phyloP scores from a whole-genome alignment of 37 sponge, comb jelly and placozoan species.

The Dysidea cf. avara region DNA sequence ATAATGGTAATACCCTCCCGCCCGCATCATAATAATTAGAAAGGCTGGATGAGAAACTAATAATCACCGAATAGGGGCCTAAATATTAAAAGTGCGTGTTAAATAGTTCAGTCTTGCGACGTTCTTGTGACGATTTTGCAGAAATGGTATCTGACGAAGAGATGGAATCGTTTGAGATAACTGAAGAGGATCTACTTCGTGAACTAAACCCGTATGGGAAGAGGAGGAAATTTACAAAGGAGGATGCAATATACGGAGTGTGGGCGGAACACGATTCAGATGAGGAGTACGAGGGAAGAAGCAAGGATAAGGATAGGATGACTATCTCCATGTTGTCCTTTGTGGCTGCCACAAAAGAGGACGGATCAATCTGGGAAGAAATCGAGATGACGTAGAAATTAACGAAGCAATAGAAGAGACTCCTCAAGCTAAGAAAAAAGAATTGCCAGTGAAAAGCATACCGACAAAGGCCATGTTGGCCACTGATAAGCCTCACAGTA shows the following conservation, averaged over 20 bases:
- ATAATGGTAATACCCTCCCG: too few species aligned
- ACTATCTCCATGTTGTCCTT: background rate
- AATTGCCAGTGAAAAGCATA: background rate
- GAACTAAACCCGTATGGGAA: slow-evolving; percentile 35
- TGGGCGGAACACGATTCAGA: slow-evolving; percentile 82
- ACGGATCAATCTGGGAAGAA: slow-evolving; percentile 35
- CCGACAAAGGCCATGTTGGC: background rate
- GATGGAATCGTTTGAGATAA: slow-evolving; percentile 72
- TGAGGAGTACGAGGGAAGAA: slow-evolving; percentile 53
- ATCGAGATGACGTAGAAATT: slow-evolving; percentile 31
- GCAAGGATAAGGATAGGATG: background rate
- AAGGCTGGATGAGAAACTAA: too few species aligned
- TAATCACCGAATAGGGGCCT: too few species aligned
- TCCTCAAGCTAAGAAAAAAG: slow-evolving; percentile 6
- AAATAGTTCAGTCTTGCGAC: too few species aligned
- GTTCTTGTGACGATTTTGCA: too few species aligned
- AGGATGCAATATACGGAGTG: slow-evolving; percentile 88
- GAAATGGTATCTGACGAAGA: slow-evolving; percentile 67
- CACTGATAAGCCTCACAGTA: too few species aligned
- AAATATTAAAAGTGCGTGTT: too few species aligned
- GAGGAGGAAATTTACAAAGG: slow-evolving; percentile 59
- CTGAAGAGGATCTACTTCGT: slow-evolving; percentile 51
- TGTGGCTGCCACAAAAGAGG: background rate
- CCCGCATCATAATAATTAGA: too few species aligned
- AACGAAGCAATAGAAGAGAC: slow-evolving; percentile 9